Percentiles rank a stretch among this genome's conserved stretches.
Conservation (phyloP, 37 sponge, comb jelly and placozoan species). For the Petrosia ficiformis region DNA sequence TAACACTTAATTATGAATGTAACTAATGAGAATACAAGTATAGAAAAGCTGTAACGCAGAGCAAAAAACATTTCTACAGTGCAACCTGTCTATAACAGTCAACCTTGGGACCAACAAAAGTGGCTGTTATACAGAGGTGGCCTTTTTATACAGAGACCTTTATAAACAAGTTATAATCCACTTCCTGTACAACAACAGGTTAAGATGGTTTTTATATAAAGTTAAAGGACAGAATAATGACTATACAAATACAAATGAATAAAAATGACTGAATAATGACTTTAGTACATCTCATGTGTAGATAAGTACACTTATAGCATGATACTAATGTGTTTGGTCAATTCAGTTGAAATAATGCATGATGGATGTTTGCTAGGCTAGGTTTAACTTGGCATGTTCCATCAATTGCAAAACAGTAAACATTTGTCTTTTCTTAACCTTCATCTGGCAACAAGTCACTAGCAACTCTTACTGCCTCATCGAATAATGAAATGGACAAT, state of each 20-base stretch:
- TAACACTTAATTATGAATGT: no score
- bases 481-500: background rate
- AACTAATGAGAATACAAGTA: no score
- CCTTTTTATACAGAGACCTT: background rate
- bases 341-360: background rate
- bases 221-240: background rate
- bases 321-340: no score
- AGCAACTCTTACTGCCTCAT: background rate
- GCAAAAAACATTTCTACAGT: no score
- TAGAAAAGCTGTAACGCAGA: no score
- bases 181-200: background rate
- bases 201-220: background rate
- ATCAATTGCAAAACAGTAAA: background rate
- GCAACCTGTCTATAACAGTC: background rate
- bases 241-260: no score
- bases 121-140: background rate
- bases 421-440: background rate
- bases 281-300: no score
- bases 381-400: background rate
- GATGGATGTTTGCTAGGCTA: background rate
- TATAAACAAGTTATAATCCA: background rate
- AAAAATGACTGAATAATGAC: no score
- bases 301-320: no score
- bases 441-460: background rate
- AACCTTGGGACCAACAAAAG: background rate